These are phyloP conservation scores for Macrobrachium rosenbergii DNA, from an alignment of 1,140 invertebrate genomes.

Conservation along the genomic window DNA sequence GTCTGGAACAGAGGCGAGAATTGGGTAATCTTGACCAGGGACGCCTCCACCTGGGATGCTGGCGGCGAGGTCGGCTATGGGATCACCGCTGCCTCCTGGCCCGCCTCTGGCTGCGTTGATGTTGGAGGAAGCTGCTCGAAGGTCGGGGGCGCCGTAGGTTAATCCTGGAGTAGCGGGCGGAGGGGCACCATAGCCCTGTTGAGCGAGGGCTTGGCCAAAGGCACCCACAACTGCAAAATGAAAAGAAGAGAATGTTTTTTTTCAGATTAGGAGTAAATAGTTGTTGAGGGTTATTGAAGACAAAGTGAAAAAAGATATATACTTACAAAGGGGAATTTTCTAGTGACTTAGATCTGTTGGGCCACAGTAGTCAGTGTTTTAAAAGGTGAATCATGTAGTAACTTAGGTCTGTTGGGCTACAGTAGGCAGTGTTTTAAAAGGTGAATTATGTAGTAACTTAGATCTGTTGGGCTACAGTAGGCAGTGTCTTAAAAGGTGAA, in stretches of 20 bases:
- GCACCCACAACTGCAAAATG: background rate
- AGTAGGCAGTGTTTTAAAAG: too few species aligned
- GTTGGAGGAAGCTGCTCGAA: background rate
- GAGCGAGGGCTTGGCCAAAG: background rate
- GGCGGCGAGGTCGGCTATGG: slow-evolving; percentile 32
- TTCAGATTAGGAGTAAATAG: too few species aligned
- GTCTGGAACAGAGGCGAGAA: slow-evolving; percentile 68
- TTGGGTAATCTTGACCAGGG: slow-evolving; percentile 72
- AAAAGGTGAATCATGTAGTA: too few species aligned
- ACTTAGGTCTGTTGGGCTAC: too few species aligned
- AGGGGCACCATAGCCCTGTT: slow-evolving; percentile 5
- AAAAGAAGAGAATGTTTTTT: background rate
- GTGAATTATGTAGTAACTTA: too few species aligned
- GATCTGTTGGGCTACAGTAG: too few species aligned
- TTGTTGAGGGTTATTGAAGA: too few species aligned
- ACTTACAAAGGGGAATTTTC: too few species aligned
- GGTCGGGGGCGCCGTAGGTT: slow-evolving; percentile 3
- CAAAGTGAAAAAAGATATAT: too few species aligned
- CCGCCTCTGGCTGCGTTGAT: background rate
- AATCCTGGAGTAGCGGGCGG: background rate
- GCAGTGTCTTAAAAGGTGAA: too few species aligned
- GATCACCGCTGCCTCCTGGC: background rate
- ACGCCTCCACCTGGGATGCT: slow-evolving; percentile 68
- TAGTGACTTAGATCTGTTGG: too few species aligned
- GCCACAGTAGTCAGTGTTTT: too few species aligned